These are phyloP conservation scores for Meda fulgida DNA, from an alignment of 2,797 vertebrate species.

Conservation along the genomic window DNA sequence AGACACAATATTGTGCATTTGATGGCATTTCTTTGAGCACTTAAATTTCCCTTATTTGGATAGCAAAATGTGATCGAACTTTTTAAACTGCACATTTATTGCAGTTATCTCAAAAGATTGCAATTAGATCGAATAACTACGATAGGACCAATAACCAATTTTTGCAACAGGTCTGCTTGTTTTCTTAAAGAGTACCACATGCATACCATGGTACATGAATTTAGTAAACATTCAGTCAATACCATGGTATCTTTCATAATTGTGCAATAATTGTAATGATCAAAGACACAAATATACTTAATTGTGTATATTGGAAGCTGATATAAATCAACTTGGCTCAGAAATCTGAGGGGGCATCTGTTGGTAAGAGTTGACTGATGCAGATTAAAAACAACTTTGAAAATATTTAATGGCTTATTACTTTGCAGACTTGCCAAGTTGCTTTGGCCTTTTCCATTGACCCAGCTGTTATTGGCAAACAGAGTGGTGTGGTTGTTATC, in stretches of 20 bases:
- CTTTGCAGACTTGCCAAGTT: background rate
- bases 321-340: constrained; percentile 9
- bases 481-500: background rate
- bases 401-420: constrained; percentile 13
- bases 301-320: background rate
- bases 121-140: background rate
- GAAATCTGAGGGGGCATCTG: background rate
- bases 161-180: background rate
- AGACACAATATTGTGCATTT: background rate
- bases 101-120: background rate
- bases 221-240: background rate
- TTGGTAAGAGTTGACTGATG: background rate
- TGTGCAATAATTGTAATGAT: background rate
- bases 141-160: background rate
- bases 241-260: background rate
- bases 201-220: background rate
- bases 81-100: background rate
- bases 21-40: background rate
- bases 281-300: background rate
- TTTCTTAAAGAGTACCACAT: background rate
- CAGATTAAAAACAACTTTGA: constrained; percentile 23
- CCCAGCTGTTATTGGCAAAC: background rate
- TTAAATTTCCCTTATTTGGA: background rate
- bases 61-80: background rate
- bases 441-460: background rate